Base-by-base conservation (phyloP, 2,888 invertebrate genomes). In the Cryptus viduatorius region DNA sequence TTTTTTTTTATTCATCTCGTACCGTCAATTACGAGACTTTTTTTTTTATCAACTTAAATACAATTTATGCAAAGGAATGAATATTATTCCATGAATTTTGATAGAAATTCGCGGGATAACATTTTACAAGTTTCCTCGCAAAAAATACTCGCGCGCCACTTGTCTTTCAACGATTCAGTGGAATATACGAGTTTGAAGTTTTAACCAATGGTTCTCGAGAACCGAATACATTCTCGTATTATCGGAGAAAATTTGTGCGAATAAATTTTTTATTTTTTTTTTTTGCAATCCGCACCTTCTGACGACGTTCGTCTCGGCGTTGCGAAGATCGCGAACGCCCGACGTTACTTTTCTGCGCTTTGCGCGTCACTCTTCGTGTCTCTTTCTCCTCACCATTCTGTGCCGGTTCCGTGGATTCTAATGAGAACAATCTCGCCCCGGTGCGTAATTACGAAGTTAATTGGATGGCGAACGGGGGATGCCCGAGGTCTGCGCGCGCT, bases 371-470 rank as follows among this genome's bases (percentile, higher is more conserved):
- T 61, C 73, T 16, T 16, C 16, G 37, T 75, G 24, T 50, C 78
- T 65, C 31, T 75, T 67, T 81, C 79, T 68, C 59, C 67, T 71
- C 72, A 50, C 75, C 29, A 72, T 68, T 75, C 68, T 85, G 83
- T 84, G 67, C 84, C 82, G 82, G 75, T 85, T 72, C 68, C 75
- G 81, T 85, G 81, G 84, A 86, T 89, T 87, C 89, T 89, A 90
- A 90, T 89, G 89, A 90, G 89, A 88, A 89, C 88, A 89, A 90
- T 89, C 89, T 88, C 84, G 86, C 87, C 86, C 80, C 82, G 80
- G 86, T 87, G 86, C 86, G 89, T 89, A 89, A 90, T 90, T 90
- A 89, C 89, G 84, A 88, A 89, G 89, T 90, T 91, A 90, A 91
- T 90, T 90, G 90, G 90, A 90, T 88, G 86, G 87, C 86, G 83